Evolutionary conservation across 2,113 vertebrate genomes (phyloP), one percentile per base, ranked within the genome.

Genomic region (Anhinga rufa): DNA sequence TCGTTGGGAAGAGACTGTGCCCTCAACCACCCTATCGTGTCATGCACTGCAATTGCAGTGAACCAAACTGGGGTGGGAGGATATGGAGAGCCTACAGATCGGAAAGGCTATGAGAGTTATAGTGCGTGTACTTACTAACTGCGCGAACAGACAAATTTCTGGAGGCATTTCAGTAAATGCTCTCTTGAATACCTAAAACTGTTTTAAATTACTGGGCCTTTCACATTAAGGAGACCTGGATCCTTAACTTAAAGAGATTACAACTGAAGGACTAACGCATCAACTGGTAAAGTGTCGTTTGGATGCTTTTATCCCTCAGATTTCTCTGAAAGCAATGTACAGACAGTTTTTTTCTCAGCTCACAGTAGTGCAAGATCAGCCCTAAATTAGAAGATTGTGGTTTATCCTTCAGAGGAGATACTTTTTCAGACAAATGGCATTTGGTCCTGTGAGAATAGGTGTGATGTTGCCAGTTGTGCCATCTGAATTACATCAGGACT

Each of bases 401-500:
- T 82, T 71, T 57, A 44, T 32, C 25, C 49, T 70, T 86, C 64
- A 66, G 61, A 86, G 64, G 24, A 92, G 60, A 81, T 75, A 38
- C 32, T 93, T 84, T 34, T 89, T 69, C 61, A 94, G 60, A 77
- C 25, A 31, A 83, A 84, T 12, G 38, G 22, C 69, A 40, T 80
- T 78, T 36, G 26, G 64, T 77, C 91, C 87, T 65, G 36, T 76
- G 89, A 91, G 82, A 95, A 91, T 76, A 95, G 87, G 90, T 91
- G 84, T 93, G 82, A 96, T 72, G 66, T 9, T 65, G 54, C 66
- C 84, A 92, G 77, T 69, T 58, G 44, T 90, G 84, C 89, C 81
- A 89, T 64, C 34, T 1, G 1, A 93, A 91, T 92, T 69, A 57
- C 87, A 12, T 82, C 91, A 95, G 84, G 82, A 64, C 66, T 76